phyloP scores from a whole-genome alignment of 2,888 invertebrate genomes.

The Nomada goodeniana region DNA sequence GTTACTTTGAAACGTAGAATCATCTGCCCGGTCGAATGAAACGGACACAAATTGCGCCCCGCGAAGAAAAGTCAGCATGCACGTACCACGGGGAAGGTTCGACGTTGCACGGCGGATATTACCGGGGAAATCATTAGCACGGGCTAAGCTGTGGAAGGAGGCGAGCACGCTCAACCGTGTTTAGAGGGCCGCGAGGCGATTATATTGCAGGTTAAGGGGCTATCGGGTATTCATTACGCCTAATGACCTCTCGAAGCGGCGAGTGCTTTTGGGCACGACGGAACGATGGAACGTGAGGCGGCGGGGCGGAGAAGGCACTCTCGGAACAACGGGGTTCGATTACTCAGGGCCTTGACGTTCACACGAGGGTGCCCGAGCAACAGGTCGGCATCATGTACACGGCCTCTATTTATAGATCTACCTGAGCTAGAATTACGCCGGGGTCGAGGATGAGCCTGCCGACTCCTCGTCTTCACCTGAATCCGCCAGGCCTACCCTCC shows the following conservation, averaged over 20 bases:
- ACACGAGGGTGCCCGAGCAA: conserved; percentile 80
- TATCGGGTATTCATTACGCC: conserved; percentile 73
- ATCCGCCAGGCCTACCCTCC: conserved; percentile 50
- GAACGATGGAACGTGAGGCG: conserved; percentile 70
- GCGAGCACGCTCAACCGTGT: conserved; percentile 44
- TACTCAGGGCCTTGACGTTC: conserved; percentile 78
- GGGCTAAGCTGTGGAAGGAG: conserved; percentile 24
- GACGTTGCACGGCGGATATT: conserved; percentile 36
- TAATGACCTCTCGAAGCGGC: conserved; percentile 69
- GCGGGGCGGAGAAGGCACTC: conserved; percentile 53
- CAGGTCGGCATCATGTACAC: conserved; percentile 78
- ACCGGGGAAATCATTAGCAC: conserved; percentile 62
- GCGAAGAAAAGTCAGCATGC: conserved; percentile 2
- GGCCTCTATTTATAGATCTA: conserved; percentile 79
- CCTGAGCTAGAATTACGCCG: conserved; percentile 77
- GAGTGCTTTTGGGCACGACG: conserved; percentile 70
- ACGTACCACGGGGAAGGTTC: neutral
- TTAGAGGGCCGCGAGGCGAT: conserved; percentile 61
- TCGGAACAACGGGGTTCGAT: conserved; percentile 75
- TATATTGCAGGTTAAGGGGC: conserved; percentile 71
- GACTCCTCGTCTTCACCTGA: conserved; percentile 70
- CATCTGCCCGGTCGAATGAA: conserved; percentile 6
- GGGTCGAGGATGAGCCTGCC: conserved; percentile 68
- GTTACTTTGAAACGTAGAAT: conserved; percentile 11
- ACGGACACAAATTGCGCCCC: conserved; percentile 26